A percentile compares a stretch with the other conserved stretches of the same genome.
Conservation (phyloP, 1,140 invertebrate genomes). For the Ceratina calcarata region DNA sequence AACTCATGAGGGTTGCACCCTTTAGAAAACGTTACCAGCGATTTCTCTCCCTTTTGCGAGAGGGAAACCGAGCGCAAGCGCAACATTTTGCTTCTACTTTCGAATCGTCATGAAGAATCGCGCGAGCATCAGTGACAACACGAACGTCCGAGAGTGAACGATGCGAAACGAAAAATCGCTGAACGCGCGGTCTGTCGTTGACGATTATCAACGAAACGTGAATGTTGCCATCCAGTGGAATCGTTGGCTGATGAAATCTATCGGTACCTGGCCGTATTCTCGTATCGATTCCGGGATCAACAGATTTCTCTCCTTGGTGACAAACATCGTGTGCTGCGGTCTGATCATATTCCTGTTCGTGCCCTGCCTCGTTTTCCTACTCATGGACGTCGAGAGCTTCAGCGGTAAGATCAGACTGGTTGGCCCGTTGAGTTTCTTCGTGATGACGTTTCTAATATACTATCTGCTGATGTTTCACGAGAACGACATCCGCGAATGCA, state of each 20-base stretch:
- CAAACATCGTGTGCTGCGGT: background rate
- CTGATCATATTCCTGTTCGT: background rate
- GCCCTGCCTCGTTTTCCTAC: background rate
- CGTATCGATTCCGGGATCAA: background rate
- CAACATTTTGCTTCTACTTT: background rate
- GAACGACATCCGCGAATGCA: constrained; percentile 56
- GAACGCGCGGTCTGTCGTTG: background rate
- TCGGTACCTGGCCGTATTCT: constrained; percentile 41
- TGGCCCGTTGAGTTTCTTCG: constrained; percentile 66
- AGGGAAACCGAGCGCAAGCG: background rate
- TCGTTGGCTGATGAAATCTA: constrained; percentile 41
- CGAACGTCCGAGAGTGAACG: background rate
- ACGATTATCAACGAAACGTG: constrained; percentile 7
- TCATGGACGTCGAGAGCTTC: constrained; percentile 51
- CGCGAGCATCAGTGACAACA: background rate
- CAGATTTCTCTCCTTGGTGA: background rate
- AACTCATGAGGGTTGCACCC: background rate
- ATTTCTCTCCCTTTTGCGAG: background rate
- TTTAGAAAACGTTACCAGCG: background rate
- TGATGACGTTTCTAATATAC: constrained; percentile 68
- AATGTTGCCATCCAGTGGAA: constrained; percentile 21
- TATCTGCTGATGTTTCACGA: constrained; percentile 48
- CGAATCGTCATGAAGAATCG: background rate
- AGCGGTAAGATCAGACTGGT: constrained; percentile 59
- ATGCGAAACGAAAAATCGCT: background rate